phyloP scores from a whole-genome alignment of 2,888 invertebrate genomes.

The Stenodera caucasica region DNA sequence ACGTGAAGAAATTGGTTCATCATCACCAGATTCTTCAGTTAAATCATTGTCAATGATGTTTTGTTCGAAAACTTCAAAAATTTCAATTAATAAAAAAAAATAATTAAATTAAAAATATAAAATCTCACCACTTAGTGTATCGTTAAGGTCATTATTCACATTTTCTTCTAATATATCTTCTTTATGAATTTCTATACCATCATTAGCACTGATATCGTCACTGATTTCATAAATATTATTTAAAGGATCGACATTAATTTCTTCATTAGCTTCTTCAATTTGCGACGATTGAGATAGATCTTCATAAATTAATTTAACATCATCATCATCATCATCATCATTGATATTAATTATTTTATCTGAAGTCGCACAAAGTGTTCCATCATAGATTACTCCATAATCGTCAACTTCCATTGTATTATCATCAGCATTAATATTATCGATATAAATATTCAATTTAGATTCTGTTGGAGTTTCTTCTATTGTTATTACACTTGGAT shows the following conservation, averaged over 20 bases:
- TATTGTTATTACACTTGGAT: neutral
- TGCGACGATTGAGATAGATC: constrained; percentile 27
- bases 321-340: constrained; percentile 14
- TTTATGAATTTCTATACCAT: constrained; percentile 15
- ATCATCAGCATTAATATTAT: constrained; percentile 10
- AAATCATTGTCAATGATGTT: constrained; percentile 16
- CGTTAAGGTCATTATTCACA: constrained; percentile 6
- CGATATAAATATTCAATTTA: constrained; percentile 7
- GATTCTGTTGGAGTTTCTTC: neutral
- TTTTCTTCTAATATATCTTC: constrained; percentile 18
- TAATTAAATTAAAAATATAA: neutral
- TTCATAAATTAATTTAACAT: constrained; percentile 28
- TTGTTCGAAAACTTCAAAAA: constrained; percentile 21
- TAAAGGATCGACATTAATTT: constrained; percentile 25
- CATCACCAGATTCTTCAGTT: neutral
- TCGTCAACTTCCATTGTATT: constrained; percentile 16
- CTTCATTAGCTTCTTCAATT: constrained; percentile 6
- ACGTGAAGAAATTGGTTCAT: neutral
- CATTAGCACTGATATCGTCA: constrained; percentile 24
- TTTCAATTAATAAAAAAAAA: neutral
- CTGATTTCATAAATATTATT: constrained; percentile 27
- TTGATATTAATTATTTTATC: neutral
- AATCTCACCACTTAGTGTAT: constrained; percentile 16
- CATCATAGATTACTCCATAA: neutral
- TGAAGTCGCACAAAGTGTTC: neutral